phyloP scores from a whole-genome alignment of 2,888 invertebrate genomes.

The Phania funesta region DNA sequence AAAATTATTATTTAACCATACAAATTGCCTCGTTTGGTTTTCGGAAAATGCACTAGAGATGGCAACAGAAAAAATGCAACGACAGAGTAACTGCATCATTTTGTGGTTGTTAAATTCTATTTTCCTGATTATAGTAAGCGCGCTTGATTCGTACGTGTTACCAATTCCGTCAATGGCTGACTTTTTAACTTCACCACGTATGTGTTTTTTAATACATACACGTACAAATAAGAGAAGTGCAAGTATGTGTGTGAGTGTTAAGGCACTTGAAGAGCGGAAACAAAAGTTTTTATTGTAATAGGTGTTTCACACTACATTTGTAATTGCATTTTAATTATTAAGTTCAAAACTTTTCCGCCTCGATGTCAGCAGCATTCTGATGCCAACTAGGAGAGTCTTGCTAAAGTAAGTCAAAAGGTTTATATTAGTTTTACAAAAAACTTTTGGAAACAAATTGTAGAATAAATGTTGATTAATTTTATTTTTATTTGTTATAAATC shows the following conservation, averaged over 20 bases:
- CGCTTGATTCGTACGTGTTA: no score
- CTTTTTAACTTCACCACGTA: not conserved
- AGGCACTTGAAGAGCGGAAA: constrained; percentile 35
- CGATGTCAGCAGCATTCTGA: constrained; percentile 8
- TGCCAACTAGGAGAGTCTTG: not conserved
- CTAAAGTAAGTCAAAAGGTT: constrained; percentile 57
- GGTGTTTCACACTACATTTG: constrained; percentile 53
- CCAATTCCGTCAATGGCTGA: not conserved
- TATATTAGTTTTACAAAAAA: constrained; percentile 41
- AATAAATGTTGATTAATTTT: constrained; percentile 47
- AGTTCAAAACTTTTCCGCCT: constrained; percentile 41
- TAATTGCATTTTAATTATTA: constrained; percentile 63
- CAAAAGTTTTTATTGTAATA: constrained; percentile 18
- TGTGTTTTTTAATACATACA: not conserved
- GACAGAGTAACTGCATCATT: no score
- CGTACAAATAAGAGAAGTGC: not conserved
- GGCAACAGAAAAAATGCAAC: no score
- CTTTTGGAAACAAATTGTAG: constrained; percentile 39
- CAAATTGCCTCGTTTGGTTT: no score
- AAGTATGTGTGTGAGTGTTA: not conserved
- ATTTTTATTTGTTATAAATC: constrained; percentile 43
- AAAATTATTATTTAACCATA: no score
- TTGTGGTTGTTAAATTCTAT: no score
- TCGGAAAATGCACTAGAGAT: no score
- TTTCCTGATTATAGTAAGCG: no score